Conservation (phyloP, 2,113 vertebrate species). For the Raja brachyura region DNA sequence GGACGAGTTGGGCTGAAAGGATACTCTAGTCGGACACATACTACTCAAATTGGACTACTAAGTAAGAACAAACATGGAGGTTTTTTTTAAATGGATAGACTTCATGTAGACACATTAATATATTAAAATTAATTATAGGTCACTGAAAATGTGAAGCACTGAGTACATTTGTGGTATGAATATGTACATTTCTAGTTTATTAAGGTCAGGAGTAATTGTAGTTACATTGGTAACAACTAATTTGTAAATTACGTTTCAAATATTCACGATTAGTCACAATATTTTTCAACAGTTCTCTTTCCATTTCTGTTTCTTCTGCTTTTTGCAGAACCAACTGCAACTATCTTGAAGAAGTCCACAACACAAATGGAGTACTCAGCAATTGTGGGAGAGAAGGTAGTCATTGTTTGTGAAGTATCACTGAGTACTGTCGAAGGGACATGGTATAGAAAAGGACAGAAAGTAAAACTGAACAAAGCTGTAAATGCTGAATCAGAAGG, state of each 20-base stretch:
- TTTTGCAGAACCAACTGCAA: constrained; percentile 13
- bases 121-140: not conserved
- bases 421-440: constrained; percentile 41
- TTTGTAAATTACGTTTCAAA: not conserved
- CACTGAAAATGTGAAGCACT: not conserved
- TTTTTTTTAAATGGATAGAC: not conserved
- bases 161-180: not conserved
- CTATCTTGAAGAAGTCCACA: constrained; percentile 38
- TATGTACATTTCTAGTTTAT: not conserved
- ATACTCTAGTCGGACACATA: not conserved
- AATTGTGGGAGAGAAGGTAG: constrained; percentile 19
- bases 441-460: constrained; percentile 46
- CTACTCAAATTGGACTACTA: not conserved
- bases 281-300: not conserved
- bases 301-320: not conserved
- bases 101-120: not conserved
- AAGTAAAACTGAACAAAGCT: constrained; percentile 52
- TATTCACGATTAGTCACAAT: not conserved
- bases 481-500: constrained; percentile 41
- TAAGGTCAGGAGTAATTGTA: not conserved
- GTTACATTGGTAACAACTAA: not conserved
- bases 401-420: constrained; percentile 18
- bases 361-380: constrained; percentile 41
- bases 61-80: not conserved
- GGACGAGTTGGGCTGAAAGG: too few relatives aligned